These are phyloP conservation scores for Bursaphelenchus mucronatus DNA, from an alignment of 1,140 invertebrate species.

Conservation along the genomic window DNA sequence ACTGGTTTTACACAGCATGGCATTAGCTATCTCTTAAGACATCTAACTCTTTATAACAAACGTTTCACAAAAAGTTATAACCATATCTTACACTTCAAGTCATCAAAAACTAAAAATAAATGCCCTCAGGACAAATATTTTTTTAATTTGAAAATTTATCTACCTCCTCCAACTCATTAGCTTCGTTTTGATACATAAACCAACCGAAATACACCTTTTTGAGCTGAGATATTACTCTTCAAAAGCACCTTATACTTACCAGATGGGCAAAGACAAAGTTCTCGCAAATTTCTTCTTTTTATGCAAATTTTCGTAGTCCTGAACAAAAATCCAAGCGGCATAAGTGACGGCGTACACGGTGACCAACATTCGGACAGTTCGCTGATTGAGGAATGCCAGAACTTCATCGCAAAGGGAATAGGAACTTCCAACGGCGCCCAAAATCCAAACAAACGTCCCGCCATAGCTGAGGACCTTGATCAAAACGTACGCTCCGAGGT, in stretches of 20 bases:
- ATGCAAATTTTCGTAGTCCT: conserved; percentile 41
- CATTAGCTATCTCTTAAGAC: too few species aligned
- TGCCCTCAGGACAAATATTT: not conserved
- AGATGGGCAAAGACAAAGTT: conserved; percentile 54
- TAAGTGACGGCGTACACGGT: conserved; percentile 49
- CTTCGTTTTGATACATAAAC: too few species aligned
- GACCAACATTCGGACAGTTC: conserved; percentile 49
- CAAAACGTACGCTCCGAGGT: conserved; percentile 37
- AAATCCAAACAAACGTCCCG: conserved; percentile 46
- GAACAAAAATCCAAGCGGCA: conserved; percentile 54
- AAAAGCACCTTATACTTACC: conserved; percentile 25
- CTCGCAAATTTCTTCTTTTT: conserved; percentile 56
- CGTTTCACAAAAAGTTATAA: too few species aligned
- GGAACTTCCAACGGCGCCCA: conserved; percentile 41
- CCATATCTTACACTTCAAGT: too few species aligned
- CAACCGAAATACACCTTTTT: too few species aligned
- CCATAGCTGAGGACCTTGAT: conserved; percentile 55
- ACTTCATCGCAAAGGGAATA: conserved; percentile 43
- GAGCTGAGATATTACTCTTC: too few species aligned
- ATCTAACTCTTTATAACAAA: too few species aligned
- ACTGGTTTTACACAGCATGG: too few species aligned
- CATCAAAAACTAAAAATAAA: too few species aligned
- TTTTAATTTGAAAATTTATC: too few species aligned
- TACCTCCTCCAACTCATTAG: too few species aligned
- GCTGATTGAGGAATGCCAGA: conserved; percentile 47